Percentiles rank a stretch among this genome's conserved stretches.
These are phyloP conservation scores for Clavelina lepadiformis DNA, from an alignment of 23 tunicate species.

Conservation along the genomic window DNA sequence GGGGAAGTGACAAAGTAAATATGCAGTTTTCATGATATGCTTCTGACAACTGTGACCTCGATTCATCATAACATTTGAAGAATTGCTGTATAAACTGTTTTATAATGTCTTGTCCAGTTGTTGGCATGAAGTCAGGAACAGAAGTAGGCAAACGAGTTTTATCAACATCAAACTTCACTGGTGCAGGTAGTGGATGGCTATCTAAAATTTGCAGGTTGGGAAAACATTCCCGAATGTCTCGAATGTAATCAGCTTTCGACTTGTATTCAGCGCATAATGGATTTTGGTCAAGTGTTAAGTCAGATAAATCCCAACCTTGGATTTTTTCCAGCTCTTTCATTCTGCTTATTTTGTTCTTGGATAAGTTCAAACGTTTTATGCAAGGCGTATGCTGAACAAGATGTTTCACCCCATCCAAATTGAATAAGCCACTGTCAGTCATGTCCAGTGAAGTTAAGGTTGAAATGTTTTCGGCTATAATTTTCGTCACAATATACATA, in stretches of 20 bases:
- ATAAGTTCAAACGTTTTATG: slow-evolving; percentile 16
- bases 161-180: slow-evolving; percentile 70
- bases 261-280: slow-evolving; percentile 50
- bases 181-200: slow-evolving; percentile 52
- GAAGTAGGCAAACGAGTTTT: slow-evolving; percentile 22
- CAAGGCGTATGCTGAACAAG: slow-evolving; percentile 34
- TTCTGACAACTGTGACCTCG: slow-evolving; percentile 22
- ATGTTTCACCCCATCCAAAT: slow-evolving; percentile 19
- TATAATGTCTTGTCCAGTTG: slow-evolving; percentile 33
- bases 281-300: slow-evolving; percentile 55
- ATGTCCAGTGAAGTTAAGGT: slow-evolving; percentile 38
- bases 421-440: slow-evolving; percentile 12
- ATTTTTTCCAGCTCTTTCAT: slow-evolving; percentile 36
- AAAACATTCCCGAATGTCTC: slow-evolving; percentile 42
- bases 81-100: slow-evolving; percentile 48
- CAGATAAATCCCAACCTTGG: slow-evolving; percentile 51
- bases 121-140: slow-evolving; percentile 17
- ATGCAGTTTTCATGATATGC: slow-evolving; percentile 47
- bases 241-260: slow-evolving; percentile 55
- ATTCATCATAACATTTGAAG: slow-evolving; percentile 45
- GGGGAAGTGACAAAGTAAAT: slow-evolving; percentile 39
- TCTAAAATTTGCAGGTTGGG: slow-evolving; percentile 53
- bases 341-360: slow-evolving; percentile 26
- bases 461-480: slow-evolving; percentile 8
- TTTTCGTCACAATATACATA: slow-evolving; percentile 25